Conservation (phyloP, 64 coral and sea anemone species). For the Platygyra sinensis region DNA sequence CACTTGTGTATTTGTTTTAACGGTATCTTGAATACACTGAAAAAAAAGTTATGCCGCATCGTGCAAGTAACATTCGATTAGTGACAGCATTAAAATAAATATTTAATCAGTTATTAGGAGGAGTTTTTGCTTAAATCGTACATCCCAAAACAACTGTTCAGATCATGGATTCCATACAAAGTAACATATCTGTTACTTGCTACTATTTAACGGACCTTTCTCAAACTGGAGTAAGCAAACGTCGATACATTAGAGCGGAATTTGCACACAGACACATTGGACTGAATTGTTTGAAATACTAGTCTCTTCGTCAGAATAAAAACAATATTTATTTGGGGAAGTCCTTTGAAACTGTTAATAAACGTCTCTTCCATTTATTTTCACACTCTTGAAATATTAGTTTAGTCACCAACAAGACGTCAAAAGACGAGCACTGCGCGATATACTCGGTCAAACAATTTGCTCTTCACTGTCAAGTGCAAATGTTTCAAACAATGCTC, state of each 20-base stretch:
- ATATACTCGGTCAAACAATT: constrained; percentile 29
- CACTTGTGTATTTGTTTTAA: neutral
- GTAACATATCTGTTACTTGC: too few relatives aligned
- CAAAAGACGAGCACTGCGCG: neutral
- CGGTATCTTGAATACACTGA: neutral
- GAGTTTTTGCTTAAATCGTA: neutral
- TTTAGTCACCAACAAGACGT: constrained; percentile 22
- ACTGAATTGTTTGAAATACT: too few relatives aligned
- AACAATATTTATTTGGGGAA: too few relatives aligned
- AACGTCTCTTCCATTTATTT: neutral
- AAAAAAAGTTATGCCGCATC: neutral
- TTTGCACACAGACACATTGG: too few relatives aligned
- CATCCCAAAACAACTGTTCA: neutral
- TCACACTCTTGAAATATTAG: constrained; percentile 16
- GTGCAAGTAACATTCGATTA: neutral
- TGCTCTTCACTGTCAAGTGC: constrained; percentile 24
- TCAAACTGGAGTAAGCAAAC: too few relatives aligned
- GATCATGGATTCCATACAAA: too few relatives aligned
- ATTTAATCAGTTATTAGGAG: neutral
- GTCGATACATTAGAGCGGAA: too few relatives aligned
- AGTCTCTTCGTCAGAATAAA: too few relatives aligned
- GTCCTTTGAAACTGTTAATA: too few relatives aligned
- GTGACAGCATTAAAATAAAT: neutral
- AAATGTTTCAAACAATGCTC: constrained; percentile 16
- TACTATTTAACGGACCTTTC: too few relatives aligned